These are phyloP conservation scores for Charina bottae DNA, from an alignment of 2,113 vertebrate species.

Conservation along the genomic window DNA sequence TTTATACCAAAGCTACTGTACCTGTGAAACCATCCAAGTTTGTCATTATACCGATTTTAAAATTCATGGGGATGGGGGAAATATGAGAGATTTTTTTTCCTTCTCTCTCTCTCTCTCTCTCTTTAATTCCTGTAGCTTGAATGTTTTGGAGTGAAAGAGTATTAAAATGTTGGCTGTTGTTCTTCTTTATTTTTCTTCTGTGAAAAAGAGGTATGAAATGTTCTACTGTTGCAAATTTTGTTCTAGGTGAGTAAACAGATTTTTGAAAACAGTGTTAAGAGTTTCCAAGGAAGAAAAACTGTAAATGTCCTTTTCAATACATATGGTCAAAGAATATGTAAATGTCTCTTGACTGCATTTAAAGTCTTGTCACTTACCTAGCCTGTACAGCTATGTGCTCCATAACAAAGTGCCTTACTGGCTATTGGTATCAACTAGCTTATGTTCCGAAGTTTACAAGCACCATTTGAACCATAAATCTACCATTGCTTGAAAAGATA, in stretches of 20 bases:
- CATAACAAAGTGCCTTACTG: constrained; percentile 79
- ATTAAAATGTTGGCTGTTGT: constrained; percentile 45
- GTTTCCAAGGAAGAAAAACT: constrained; percentile 31
- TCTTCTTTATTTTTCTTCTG: neutral
- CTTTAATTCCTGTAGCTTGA: constrained; percentile 44
- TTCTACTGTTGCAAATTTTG: constrained; percentile 40
- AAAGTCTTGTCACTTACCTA: constrained; percentile 52
- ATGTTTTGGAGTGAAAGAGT: constrained; percentile 44
- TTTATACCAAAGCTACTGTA: constrained; percentile 78
- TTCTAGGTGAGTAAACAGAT: constrained; percentile 28
- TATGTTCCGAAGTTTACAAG: constrained; percentile 59
- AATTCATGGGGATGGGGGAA: constrained; percentile 19
- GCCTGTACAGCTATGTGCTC: constrained; percentile 59
- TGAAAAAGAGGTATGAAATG: constrained; percentile 9
- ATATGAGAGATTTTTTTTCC: constrained; percentile 51
- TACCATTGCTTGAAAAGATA: constrained; percentile 34
- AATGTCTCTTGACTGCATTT: constrained; percentile 4
- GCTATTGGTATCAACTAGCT: constrained; percentile 63
- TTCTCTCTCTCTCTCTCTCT: constrained; percentile 47
- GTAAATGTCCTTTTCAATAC: constrained; percentile 20
- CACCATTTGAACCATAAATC: constrained; percentile 30
- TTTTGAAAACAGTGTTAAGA: neutral
- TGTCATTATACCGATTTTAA: constrained; percentile 46
- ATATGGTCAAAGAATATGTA: neutral
- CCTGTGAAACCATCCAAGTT: constrained; percentile 70